Evolutionary conservation across 2,113 vertebrate genomes (phyloP).

Genomic region (Lampris megalopsis): DNA sequence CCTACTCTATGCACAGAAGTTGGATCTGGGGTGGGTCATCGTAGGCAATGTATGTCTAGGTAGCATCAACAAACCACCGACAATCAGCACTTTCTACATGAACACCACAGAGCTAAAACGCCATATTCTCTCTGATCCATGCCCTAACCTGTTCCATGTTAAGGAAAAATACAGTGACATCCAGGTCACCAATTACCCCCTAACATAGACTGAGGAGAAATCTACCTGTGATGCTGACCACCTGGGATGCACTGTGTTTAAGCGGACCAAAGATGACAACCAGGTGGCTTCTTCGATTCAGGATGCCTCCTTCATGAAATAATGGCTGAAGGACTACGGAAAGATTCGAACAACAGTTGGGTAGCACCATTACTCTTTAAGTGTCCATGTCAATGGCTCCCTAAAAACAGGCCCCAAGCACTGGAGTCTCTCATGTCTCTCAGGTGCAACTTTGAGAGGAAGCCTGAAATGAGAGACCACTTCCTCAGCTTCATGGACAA

Average conservation of each 20-base stretch:
- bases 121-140: background rate
- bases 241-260: slow-evolving; percentile 28
- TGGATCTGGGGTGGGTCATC: slow-evolving; percentile 52
- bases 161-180: slow-evolving; percentile 21
- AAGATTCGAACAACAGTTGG: slow-evolving; percentile 26
- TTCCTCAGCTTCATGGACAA: no score
- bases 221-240: background rate
- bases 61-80: slow-evolving; percentile 14
- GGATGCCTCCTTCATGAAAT: slow-evolving; percentile 21
- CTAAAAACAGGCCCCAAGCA: slow-evolving; percentile 17
- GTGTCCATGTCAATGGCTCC: background rate
- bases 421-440: slow-evolving; percentile 2
- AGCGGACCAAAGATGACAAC: slow-evolving; percentile 23
- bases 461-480: slow-evolving; percentile 29
- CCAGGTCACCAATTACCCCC: background rate
- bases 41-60: slow-evolving; percentile 38
- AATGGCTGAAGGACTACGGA: slow-evolving; percentile 18
- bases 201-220: background rate
- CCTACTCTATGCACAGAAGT: slow-evolving; percentile 36
- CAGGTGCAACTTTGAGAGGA: no score
- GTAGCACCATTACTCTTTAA: slow-evolving; percentile 36
- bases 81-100: slow-evolving; percentile 8
- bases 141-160: slow-evolving; percentile 7
- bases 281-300: slow-evolving; percentile 28
- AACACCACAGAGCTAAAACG: slow-evolving; percentile 5